phyloP scores from a whole-genome alignment of 92 coral and sea anemone species.

The Bergia sp. region DNA sequence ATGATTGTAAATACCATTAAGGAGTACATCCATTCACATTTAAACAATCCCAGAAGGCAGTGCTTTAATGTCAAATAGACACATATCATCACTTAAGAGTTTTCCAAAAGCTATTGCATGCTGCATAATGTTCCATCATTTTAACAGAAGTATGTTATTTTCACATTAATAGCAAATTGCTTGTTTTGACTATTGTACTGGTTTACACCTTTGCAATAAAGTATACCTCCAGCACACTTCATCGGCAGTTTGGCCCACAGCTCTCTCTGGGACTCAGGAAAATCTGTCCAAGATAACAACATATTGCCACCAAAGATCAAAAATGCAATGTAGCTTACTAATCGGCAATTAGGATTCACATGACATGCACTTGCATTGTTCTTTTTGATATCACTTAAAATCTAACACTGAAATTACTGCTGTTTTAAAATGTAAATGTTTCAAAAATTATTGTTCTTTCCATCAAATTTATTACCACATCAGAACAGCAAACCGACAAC shows the following conservation, averaged over 20 bases:
- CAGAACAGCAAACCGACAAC: too few species aligned
- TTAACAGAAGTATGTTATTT: background rate
- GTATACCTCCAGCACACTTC: conserved; percentile 44
- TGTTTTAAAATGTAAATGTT: too few species aligned
- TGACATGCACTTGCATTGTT: background rate
- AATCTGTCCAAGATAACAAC: conserved; percentile 41
- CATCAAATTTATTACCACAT: too few species aligned
- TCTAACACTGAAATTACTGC: background rate
- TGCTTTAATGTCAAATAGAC: too few species aligned
- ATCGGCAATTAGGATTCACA: conserved; percentile 14
- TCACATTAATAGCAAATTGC: background rate
- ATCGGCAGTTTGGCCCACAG: conserved; percentile 32
- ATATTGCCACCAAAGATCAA: conserved; percentile 45
- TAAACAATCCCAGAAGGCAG: too few species aligned
- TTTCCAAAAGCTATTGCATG: too few species aligned
- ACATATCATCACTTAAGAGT: too few species aligned
- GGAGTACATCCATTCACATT: too few species aligned
- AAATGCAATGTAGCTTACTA: conserved; percentile 26
- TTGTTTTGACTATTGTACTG: background rate
- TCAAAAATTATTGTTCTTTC: too few species aligned
- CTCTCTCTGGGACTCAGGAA: conserved; percentile 40
- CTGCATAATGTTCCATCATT: background rate
- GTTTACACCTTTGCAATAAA: conserved; percentile 22
- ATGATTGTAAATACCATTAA: too few species aligned
- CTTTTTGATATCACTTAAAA: too few species aligned